These are phyloP conservation scores for Syngnathus scovelli DNA, from an alignment of 2,113 vertebrate genomes.

Conservation along the genomic window DNA sequence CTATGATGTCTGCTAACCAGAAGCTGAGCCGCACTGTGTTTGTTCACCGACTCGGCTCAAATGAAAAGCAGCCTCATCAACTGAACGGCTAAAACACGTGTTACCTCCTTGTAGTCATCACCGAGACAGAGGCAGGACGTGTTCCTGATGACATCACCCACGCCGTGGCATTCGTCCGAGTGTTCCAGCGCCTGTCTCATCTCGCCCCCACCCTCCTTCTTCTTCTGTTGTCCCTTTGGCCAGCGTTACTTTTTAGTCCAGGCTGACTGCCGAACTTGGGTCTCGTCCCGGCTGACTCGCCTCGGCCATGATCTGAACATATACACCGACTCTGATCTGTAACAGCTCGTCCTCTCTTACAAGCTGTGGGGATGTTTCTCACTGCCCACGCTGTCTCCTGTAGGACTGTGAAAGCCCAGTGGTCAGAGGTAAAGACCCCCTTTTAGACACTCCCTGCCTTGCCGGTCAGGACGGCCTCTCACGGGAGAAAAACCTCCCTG, in stretches of 20 bases:
- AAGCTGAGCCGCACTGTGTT: no score
- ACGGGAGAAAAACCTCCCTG: conserved; percentile 31
- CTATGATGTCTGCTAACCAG: no score
- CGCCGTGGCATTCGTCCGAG: conserved; percentile 69
- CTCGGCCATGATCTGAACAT: conserved; percentile 6
- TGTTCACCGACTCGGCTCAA: not conserved
- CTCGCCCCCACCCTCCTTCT: conserved; percentile 17
- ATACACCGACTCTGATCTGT: conserved; percentile 2
- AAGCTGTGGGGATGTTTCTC: conserved; percentile 28
- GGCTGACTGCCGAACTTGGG: conserved; percentile 22
- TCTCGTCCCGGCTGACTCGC: conserved; percentile 15
- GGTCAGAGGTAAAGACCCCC: conserved; percentile 57
- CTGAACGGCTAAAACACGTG: conserved; percentile 17
- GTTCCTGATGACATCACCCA: conserved; percentile 78
- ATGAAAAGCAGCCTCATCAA: not conserved
- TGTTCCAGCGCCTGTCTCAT: conserved; percentile 50
- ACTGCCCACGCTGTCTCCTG: conserved; percentile 19
- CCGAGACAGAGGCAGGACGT: conserved; percentile 67
- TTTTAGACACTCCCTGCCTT: conserved; percentile 55
- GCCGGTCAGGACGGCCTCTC: conserved; percentile 49
- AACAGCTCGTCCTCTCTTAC: conserved; percentile 24
- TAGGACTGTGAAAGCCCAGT: conserved; percentile 47
- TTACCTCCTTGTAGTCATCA: conserved; percentile 91
- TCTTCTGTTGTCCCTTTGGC: conserved; percentile 18
- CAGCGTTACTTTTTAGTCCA: conserved; percentile 21